Conservation (phyloP, 2,797 vertebrate species). For the Labeo calbasu region DNA sequence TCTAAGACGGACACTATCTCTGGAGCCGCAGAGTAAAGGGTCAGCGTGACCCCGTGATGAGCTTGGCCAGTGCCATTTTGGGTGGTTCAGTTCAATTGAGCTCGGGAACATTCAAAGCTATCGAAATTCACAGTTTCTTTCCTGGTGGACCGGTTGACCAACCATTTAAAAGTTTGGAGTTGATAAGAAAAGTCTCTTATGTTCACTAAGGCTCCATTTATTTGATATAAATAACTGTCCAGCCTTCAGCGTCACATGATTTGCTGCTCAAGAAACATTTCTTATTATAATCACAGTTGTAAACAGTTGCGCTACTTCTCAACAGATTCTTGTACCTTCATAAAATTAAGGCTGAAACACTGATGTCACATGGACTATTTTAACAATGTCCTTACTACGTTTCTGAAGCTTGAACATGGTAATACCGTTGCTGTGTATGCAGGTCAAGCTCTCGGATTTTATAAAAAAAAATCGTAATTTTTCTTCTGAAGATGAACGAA, state of each 20-base stretch:
- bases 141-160: not conserved
- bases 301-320: not conserved
- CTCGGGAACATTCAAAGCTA: not conserved
- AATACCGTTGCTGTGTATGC: no score
- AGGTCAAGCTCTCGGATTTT: no score
- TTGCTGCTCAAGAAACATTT: not conserved
- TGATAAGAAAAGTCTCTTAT: not conserved
- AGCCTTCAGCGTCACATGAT: not conserved
- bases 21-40: constrained; percentile 39
- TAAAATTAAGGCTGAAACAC: no score
- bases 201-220: not conserved
- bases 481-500: no score
- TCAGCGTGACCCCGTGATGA: constrained; percentile 27
- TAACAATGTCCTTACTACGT: no score
- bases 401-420: no score
- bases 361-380: no score
- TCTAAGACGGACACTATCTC: constrained; percentile 50
- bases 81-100: constrained; percentile 34
- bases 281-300: not conserved
- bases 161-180: not conserved
- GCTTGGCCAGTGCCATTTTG: constrained; percentile 35
- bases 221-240: not conserved
- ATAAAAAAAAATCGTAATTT: no score
- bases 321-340: no score
- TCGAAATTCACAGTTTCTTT: not conserved